Evolutionary conservation across 2,888 invertebrate genomes (phyloP).

Genomic region (Lochmaea capreae): DNA sequence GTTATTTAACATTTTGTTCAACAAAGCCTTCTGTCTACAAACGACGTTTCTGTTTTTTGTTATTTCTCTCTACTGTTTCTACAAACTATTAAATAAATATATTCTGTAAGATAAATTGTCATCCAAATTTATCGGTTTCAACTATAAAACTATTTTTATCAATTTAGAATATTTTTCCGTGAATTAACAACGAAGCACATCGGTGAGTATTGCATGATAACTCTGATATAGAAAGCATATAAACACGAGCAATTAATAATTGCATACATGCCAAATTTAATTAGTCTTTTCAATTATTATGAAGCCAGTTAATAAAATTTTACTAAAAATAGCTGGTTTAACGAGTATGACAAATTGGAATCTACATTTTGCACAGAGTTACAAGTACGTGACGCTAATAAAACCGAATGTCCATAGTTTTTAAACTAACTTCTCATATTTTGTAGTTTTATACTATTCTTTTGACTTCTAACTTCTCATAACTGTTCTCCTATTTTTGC

Average conservation of each 20-base stretch:
- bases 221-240: background rate
- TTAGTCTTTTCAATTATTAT: background rate
- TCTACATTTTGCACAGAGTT: background rate
- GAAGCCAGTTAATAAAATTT: background rate
- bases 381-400: too few species aligned
- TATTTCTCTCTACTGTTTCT: too few species aligned
- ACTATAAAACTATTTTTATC: background rate
- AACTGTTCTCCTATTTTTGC: too few species aligned
- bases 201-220: background rate
- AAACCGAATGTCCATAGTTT: too few species aligned
- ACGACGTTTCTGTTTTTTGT: too few species aligned
- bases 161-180: background rate
- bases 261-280: background rate
- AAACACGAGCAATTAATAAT: background rate
- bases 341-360: background rate
- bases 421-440: too few species aligned
- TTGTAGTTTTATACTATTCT: too few species aligned
- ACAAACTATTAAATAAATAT: too few species aligned
- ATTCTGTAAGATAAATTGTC: too few species aligned
- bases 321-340: slow-evolving; percentile 6
- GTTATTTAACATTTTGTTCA: background rate
- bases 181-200: background rate
- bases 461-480: too few species aligned
- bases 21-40: too few species aligned
- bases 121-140: background rate